Evolutionary conservation across 2,113 vertebrate species (phyloP), one percentile per base, ranked within the genome.

Genomic region (Coptodon bakossiorum): DNA sequence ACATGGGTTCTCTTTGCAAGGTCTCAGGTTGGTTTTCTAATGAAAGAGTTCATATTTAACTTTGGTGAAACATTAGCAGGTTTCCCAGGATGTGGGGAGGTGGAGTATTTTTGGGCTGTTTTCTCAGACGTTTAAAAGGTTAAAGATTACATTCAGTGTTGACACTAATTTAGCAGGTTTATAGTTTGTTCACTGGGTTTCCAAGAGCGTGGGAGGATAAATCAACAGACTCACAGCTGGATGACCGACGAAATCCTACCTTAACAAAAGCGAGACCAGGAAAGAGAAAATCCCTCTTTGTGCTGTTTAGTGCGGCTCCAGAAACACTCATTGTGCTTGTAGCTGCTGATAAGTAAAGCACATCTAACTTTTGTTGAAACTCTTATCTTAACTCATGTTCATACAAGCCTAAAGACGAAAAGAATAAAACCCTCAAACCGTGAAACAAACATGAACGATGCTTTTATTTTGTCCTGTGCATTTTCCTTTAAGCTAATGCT

Each of bases 41-140:
- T 43, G 6, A 63, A 9, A 16, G 4, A 53, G 80, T 83, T 81
- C 90, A 92, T 94, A 52, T 86, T 89, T 90, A 87, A 90, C 90
- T 56, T 2, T 9, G 27, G 90, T 88, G 40, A 93, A 93, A 89
- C 86, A 83, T 90, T 89, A 63, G 27, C 73, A 22, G 3, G 34
- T 45, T 82, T 87, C 57, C 45, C 84, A 52, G 40, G 50, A 83
- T 12, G 43, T 11, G 13, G 40, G 40, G 22, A 22, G 43, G 7
- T 7, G 9, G 83, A 29, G 22, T 86, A 5, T 80, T 85, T 38
- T 86, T 22, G 17, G 9, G 11, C 22, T 54, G 12, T 81, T 71
- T 29, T 52, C 76, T 48, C 45, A 38, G 71, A 71, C 14, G 17
- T 76, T 81, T 83, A 19, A 86, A 86, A 82, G 82, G 84, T 86